Base-by-base conservation (phyloP, 1,140 invertebrate genomes). In the Papilio polytes region DNA sequence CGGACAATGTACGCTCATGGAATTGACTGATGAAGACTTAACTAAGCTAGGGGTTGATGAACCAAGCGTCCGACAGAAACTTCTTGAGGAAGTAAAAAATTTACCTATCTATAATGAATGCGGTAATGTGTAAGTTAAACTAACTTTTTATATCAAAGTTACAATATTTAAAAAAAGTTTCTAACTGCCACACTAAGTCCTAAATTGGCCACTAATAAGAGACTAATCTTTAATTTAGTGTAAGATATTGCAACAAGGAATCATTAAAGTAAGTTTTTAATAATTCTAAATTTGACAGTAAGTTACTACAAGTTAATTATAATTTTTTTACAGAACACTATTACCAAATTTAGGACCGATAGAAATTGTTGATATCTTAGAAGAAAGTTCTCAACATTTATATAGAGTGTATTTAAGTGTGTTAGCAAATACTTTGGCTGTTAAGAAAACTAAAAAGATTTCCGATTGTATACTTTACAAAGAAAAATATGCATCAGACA, bases 11-110 rank as follows among this genome's bases (percentile, higher is more conserved):
- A 92, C 92, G 51, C 80, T 95, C 48, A 87, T 90, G 73, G 92
- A 94, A 85, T 83, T 95, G 36, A 87, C 86, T 51, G 90, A 95
- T 80, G 92, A 93, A 85, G 95, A 95, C 84, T 87, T 95, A 18
- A 85, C 88, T 22, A 92, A 92, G 82, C 81, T 95, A 56, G 95
- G 94, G 48, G 85, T 95, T 13, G 90, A 94, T 84, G 89, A 94
- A 84, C 56, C 82, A 74, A 74, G 85, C 70, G 85, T 94, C 63
- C 89, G 94, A 85, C 79, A 82, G 15, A 88, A 90, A 85, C 80
- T 95, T 26, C 80, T 94, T 18, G 85, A 89, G 80, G 89, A 91
- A 90, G 87, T 93, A 9, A 91, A 94, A 84, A 91, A 91, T 80
- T 88, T 95, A 70, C 94, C 94, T 1, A 86, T 92, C 46, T 94